phyloP scores from a whole-genome alignment of 2,888 invertebrate species.

The Encarsia formosa region DNA sequence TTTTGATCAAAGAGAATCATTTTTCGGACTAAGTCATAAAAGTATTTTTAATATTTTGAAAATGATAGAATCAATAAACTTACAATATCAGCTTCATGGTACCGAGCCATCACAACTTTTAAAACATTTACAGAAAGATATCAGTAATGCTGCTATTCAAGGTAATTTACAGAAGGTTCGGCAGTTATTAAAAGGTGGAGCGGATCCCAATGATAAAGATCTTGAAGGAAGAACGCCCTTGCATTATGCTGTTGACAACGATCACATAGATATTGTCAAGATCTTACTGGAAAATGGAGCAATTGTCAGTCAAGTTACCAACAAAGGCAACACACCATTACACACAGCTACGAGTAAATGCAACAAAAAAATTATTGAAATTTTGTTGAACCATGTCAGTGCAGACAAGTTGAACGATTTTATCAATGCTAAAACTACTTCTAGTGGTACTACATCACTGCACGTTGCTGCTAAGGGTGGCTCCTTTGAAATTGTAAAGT shows the following conservation, averaged over 20 bases:
- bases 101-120: too few relatives aligned
- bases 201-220: conserved; percentile 4
- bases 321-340: conserved; percentile 30
- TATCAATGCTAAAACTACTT: conserved; percentile 30
- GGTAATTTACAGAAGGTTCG: too few relatives aligned
- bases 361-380: conserved; percentile 19
- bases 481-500: conserved; percentile 24
- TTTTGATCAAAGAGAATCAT: too few relatives aligned
- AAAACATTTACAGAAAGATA: too few relatives aligned
- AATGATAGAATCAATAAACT: too few relatives aligned
- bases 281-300: conserved; percentile 25
- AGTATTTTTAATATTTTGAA: too few relatives aligned
- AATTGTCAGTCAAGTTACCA: conserved; percentile 22
- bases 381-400: conserved; percentile 18
- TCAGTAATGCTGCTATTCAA: too few relatives aligned
- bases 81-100: too few relatives aligned
- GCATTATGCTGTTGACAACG: conserved; percentile 28
- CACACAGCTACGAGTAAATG: conserved; percentile 28
- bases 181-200: neutral
- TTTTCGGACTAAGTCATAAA: too few relatives aligned
- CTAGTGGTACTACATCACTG: conserved; percentile 22
- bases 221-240: conserved; percentile 21
- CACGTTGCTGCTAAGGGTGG: conserved; percentile 31
- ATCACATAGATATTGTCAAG: conserved; percentile 20
- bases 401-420: conserved; percentile 27